A percentile compares a stretch with the other conserved stretches of the same genome.
Conservation (phyloP, 2,888 invertebrate species). For the Ganaspis brasiliensis region DNA sequence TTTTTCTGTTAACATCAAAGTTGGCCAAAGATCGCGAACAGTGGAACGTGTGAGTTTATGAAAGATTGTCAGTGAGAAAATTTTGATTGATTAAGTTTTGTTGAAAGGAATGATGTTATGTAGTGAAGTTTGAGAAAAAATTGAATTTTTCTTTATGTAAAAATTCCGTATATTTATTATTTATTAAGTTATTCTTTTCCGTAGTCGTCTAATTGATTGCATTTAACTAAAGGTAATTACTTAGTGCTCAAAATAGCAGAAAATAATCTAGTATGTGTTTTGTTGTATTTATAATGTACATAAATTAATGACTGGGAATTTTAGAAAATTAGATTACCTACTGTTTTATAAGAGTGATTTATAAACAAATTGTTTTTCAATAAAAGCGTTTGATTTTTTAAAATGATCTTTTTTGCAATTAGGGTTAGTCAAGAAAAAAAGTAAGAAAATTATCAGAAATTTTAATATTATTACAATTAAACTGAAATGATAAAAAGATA, state of each 20-base stretch:
- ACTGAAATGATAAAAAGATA: too few species aligned
- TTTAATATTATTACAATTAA: too few species aligned
- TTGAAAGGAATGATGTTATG: not conserved
- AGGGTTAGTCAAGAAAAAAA: too few species aligned
- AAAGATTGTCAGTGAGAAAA: conserved; percentile 5
- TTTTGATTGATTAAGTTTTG: conserved; percentile 11
- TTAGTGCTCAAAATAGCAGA: conserved; percentile 3
- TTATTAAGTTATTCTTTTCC: conserved; percentile 34
- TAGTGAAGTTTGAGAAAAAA: not conserved
- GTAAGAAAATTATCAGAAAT: too few species aligned
- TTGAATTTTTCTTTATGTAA: conserved; percentile 16
- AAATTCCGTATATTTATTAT: conserved; percentile 11
- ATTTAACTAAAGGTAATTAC: not conserved
- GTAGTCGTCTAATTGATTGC: not conserved
- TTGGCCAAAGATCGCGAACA: conserved; percentile 59
- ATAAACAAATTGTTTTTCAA: not conserved
- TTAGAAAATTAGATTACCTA: conserved; percentile 1
- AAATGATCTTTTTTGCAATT: too few species aligned
- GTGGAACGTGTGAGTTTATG: conserved; percentile 22
- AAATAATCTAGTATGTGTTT: not conserved
- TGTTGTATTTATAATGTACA: conserved; percentile 16
- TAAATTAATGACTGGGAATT: not conserved
- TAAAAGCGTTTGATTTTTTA: not conserved
- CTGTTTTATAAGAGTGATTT: not conserved
- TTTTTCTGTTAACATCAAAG: conserved; percentile 13